phyloP scores from a whole-genome alignment of 1,140 invertebrate species.

The Maniola jurtina region DNA sequence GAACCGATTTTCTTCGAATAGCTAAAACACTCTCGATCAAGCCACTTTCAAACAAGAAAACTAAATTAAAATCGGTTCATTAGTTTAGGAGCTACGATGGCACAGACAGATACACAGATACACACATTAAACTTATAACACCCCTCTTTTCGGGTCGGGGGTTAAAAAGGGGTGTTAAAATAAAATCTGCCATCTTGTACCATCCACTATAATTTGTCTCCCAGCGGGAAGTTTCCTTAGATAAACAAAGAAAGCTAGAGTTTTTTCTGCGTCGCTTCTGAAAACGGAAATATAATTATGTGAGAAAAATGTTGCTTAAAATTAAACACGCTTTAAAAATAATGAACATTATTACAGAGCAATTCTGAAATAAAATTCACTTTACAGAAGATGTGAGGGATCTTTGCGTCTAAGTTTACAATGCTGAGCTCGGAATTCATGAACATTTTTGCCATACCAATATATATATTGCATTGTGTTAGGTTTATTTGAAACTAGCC shows the following conservation, averaged over 20 bases:
- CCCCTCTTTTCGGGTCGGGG: too few relatives aligned
- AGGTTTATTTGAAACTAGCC: background rate
- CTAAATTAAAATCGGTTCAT: too few relatives aligned
- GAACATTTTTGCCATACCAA: slow-evolving; percentile 14
- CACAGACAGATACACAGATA: too few relatives aligned
- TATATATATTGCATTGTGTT: slow-evolving; percentile 3
- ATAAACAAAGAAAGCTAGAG: background rate
- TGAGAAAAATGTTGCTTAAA: slow-evolving; percentile 12
- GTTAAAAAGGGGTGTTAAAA: too few relatives aligned
- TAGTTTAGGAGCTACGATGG: too few relatives aligned
- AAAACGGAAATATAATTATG: background rate
- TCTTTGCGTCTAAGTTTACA: slow-evolving; percentile 20
- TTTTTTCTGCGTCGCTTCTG: background rate
- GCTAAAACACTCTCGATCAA: too few relatives aligned
- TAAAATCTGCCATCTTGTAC: too few relatives aligned
- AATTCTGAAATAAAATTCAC: slow-evolving; percentile 18
- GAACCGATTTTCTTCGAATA: too few relatives aligned
- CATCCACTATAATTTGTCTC: too few relatives aligned
- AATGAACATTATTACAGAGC: slow-evolving; percentile 21
- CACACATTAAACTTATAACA: too few relatives aligned
- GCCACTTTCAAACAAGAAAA: too few relatives aligned
- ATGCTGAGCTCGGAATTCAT: slow-evolving; percentile 23
- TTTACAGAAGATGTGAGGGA: slow-evolving; percentile 13
- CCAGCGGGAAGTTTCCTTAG: too few relatives aligned
- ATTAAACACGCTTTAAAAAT: slow-evolving; percentile 25